Base-by-base conservation (phyloP, 2,888 invertebrate genomes). In the Andrena fulva region DNA sequence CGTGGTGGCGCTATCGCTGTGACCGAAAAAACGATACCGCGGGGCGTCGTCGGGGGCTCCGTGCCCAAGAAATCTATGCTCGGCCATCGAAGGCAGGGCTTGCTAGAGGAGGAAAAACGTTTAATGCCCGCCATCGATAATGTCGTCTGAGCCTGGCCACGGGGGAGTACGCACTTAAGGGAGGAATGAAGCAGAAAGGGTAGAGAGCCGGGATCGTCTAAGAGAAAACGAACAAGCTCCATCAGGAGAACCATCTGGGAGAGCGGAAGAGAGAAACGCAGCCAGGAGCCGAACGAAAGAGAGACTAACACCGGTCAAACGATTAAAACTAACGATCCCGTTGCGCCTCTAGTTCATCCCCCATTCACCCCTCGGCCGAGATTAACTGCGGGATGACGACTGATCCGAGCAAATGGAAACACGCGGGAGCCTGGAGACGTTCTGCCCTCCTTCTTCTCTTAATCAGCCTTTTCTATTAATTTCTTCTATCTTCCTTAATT, bases 311-410 rank as follows among this genome's bases (percentile, higher is more conserved):
- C 88, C 89, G 88, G 89, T 88, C 87, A 84, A 89, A 89, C 89
- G 89, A 89, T 90, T 89, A 89, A 89, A 89, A 89, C 82, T 89
- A 89, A 89, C 89, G 89, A 89, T 84, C 89, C 82, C 89, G 74
- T 84, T 85, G 89, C 84, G 85, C 81, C 85, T 66, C 80, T 73
- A 67, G 84, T 85, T 89, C 85, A 84, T 82, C 77, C 85, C 71
- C 59, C 35, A 48, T 48, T 64, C 70, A 24, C 56, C 68, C 77
- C 56, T 24, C 73, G 81, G 80, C 78, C 76, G 67, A 89, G 87
- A 89, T 89, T 89, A 88, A 89, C 85, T 83, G 67, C 83, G 71
- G 84, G 84, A 86, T 87, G 87, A 89, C 89, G 88, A 85, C 80
- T 79, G 87, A 87, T 89, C 77, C 81, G 77, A 75, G 74, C 84